Evolutionary conservation across 1,140 invertebrate genomes (phyloP).

Genomic region (Meloidogyne hapla): DNA sequence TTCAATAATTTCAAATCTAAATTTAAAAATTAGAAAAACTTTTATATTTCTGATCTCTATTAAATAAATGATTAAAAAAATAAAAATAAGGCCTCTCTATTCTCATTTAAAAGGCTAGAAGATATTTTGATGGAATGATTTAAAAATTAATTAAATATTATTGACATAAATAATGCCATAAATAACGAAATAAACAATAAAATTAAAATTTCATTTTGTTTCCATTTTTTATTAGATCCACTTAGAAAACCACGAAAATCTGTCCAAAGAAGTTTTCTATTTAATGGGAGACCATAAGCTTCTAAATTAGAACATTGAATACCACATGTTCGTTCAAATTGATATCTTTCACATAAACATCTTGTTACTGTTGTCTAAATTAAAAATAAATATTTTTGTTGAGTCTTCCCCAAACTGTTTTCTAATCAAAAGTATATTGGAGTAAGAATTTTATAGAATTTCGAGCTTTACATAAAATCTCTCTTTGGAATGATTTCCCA

Average conservation of each 20-base stretch:
- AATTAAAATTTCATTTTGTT: neutral
- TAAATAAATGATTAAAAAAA: too few species aligned
- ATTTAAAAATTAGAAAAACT: too few species aligned
- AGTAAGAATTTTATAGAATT: too few species aligned
- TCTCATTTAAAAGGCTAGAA: too few species aligned
- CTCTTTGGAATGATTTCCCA: too few species aligned
- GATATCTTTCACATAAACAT: conserved; percentile 47
- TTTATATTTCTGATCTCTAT: too few species aligned
- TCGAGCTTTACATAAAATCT: too few species aligned
- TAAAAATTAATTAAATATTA: conserved; percentile 2
- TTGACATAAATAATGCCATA: neutral
- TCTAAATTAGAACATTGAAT: conserved; percentile 46
- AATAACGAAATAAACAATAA: neutral
- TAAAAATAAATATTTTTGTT: neutral
- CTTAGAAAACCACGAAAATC: conserved; percentile 36
- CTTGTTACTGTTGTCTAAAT: conserved; percentile 49
- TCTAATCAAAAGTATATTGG: too few species aligned
- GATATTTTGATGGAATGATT: too few species aligned
- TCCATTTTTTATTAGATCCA: conserved; percentile 13
- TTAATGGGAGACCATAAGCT: conserved; percentile 41
- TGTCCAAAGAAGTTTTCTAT: conserved; percentile 34
- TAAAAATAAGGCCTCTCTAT: too few species aligned
- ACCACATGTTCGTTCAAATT: conserved; percentile 46
- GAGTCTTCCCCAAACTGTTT: too few species aligned
- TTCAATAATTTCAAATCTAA: too few species aligned